Evolutionary conservation across 2,888 invertebrate species (phyloP), one percentile per base, ranked within the genome.

Genomic region (Zhuqinia jingwanae): DNA sequence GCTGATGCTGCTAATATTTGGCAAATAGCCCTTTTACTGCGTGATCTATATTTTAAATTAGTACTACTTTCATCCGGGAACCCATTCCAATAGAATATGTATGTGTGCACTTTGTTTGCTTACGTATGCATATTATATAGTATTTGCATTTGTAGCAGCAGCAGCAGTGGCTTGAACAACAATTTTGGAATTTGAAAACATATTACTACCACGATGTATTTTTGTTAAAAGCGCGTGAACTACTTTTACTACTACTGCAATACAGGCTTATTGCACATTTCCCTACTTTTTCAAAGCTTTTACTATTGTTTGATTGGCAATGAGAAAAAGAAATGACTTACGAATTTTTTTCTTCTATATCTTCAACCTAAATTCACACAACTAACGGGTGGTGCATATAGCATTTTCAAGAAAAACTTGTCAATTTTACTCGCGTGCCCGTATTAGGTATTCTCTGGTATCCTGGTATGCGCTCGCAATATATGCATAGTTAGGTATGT

Each of bases 11-110:
- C 25, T 70, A 15, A n/a, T 25, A 47, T 73, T 82, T 83, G 82
- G 82, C 82, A 82, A 82, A 63, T 75, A 50, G 82, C 82, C 63
- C 82, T 73, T 17, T 42, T 56, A 22, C 65, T 79, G 65, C 56
- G 76, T 79, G 79, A 22, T 79, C 79, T 36, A 79, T 50, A 56
- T 76, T 56, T 75, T n/a, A 63, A 60, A 27, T 13, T 2, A 50
- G 13, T 8, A 15, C n/a, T n/a, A 25, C 11, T 25, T 60, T 10
- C 60, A 25, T 20, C 17, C 15, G 15, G 13, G 5, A 36, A 36
- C 36, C 8, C 36, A 36, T 36, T 36, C 36, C n/a, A n/a, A n/a
- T n/a, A n/a, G n/a, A n/a, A n/a, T n/a, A 15, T n/a, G 50, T 50
- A 13, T 5, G 8, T 50, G n/a, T n/a, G n/a, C n/a, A n/a, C n/a